Evolutionary conservation across 2,797 vertebrate genomes (phyloP).

Genomic region (Enteromius argenteus): DNA sequence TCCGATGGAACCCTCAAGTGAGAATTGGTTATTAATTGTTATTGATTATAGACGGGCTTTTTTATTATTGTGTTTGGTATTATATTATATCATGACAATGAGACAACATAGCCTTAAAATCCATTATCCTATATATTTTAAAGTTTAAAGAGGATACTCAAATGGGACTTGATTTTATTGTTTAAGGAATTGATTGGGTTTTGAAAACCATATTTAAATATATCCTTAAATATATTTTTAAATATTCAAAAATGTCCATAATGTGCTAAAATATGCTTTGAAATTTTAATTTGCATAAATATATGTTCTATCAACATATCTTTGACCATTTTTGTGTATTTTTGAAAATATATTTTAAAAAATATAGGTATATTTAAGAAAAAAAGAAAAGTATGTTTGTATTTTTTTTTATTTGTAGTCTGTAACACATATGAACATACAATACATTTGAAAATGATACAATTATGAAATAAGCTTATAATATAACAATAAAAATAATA

Average conservation of each 20-base stretch:
- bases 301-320: background rate
- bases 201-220: too few relatives aligned
- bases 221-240: background rate
- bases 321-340: background rate
- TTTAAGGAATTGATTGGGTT: background rate
- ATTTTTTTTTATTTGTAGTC: background rate
- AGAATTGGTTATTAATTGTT: constrained; percentile 63
- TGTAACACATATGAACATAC: background rate
- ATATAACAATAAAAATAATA: background rate
- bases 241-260: background rate
- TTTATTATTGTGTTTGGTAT: background rate
- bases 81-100: background rate
- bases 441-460: background rate
- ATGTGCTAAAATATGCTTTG: background rate
- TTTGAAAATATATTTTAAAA: background rate
- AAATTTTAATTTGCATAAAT: background rate
- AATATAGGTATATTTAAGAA: background rate
- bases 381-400: background rate
- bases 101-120: background rate
- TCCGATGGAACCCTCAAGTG: constrained; percentile 94
- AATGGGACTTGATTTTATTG: background rate
- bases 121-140: background rate
- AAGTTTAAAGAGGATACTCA: background rate
- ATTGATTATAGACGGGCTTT: background rate
- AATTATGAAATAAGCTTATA: background rate